Evolutionary conservation across 1,140 invertebrate genomes (phyloP), one percentile per base, ranked within the genome.

Genomic region (Zaprionus davidi): DNA sequence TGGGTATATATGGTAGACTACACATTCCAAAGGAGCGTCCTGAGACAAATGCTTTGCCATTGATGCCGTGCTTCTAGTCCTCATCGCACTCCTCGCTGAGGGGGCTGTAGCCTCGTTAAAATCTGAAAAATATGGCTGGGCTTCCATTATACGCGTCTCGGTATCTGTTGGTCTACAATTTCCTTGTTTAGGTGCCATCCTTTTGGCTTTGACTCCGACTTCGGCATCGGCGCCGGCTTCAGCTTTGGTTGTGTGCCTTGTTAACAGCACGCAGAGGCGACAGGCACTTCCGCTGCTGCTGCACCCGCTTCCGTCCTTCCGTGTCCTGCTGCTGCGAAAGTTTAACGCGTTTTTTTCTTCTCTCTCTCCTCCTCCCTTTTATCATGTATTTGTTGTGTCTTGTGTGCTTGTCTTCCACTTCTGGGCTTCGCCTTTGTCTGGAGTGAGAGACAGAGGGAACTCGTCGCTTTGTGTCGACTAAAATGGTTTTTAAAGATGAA

Each of bases 111-210:
- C 64, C 81, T 88, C 84, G 84, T 88, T 88, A 88, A 88, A 88
- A 88, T 88, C 84, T 79, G 78, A 78, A 88, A 79, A 88, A 88
- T 88, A 88, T 88, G 84, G 73, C 85, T 84, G 75, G 74, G 78
- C 71, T 84, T 64, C 71, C 81, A 80, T 90, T 84, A 84, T 84
- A 76, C 75, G 64, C 56, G 60, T 67, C 73, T 58, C 68, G 81
- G 70, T 87, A 84, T 87, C 83, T 76, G 70, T 84, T 70, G 83
- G 84, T 77, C 80, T 81, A 87, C 80, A 88, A 83, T 87, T 84
- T 84, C 76, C 68, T 80, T 76, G 74, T 77, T 58, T 76, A 65
- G 65, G 44, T 65, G 62, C 46, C 51, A 51, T 49, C 31, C 55
- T 67, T 46, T 53, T 60, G 67, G 7, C 34, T 59, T 46, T 72